Percentiles rank a stretch among this genome's conserved stretches.
Conservation (phyloP, 2,888 invertebrate species). For the Lasioglossum zephyrum region DNA sequence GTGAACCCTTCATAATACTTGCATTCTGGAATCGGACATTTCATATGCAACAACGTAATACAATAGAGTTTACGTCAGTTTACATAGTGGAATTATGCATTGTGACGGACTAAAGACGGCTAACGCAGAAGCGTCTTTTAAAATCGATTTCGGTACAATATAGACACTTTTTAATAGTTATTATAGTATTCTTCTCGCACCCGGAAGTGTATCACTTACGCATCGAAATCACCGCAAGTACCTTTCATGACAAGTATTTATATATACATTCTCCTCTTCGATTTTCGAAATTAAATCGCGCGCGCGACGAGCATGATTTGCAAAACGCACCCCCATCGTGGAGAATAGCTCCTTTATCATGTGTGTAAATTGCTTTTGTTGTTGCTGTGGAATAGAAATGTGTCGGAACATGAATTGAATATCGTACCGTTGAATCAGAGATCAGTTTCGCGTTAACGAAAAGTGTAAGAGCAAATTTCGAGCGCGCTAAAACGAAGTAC, state of each 20-base stretch:
- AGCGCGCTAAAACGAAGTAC: slow-evolving; percentile 10
- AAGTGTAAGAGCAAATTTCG: slow-evolving; percentile 21
- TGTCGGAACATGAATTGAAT: slow-evolving; percentile 21
- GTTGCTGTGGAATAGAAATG: slow-evolving; percentile 81
- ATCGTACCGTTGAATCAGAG: slow-evolving; percentile 16
- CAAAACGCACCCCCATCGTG: not conserved
- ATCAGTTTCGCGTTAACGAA: slow-evolving; percentile 35
- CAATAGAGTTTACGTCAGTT: too few species aligned
- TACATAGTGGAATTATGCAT: not conserved
- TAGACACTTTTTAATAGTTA: not conserved
- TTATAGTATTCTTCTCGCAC: not conserved
- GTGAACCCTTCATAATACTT: too few species aligned
- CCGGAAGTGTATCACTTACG: slow-evolving; percentile 3
- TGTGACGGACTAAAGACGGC: not conserved
- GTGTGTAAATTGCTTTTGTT: slow-evolving; percentile 47
- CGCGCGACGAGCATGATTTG: not conserved
- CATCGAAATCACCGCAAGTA: slow-evolving; percentile 13
- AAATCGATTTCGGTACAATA: not conserved
- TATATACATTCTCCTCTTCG: not conserved
- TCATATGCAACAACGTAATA: too few species aligned
- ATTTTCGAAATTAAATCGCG: slow-evolving; percentile 3
- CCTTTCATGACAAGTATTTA: slow-evolving; percentile 40
- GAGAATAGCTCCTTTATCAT: not conserved
- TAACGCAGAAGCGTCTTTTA: not conserved
- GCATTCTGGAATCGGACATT: too few species aligned